phyloP scores from a whole-genome alignment of 2,797 vertebrate species.

The Pseudochirops corinnae region DNA sequence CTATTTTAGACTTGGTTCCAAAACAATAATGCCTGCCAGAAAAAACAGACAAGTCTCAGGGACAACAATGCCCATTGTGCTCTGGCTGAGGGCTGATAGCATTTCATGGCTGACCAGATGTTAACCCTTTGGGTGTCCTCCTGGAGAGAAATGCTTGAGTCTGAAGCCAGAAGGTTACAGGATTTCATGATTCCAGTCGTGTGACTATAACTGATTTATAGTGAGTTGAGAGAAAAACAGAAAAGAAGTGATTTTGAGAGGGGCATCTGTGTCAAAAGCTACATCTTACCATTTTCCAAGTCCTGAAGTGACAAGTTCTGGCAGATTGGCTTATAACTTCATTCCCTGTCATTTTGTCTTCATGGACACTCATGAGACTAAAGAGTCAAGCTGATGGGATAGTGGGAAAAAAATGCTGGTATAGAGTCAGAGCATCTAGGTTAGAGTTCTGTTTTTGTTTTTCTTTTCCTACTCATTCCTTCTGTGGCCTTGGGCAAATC shows the following conservation, averaged over 20 bases:
- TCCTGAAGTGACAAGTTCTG: not conserved
- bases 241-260: constrained; percentile 20
- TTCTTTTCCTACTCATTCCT: not conserved
- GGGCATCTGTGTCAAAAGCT: constrained; percentile 27
- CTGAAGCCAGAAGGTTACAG: constrained; percentile 61
- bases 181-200: constrained; percentile 45
- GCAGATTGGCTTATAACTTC: accelerated
- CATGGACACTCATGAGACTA: not conserved
- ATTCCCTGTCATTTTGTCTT: not conserved
- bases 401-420: not conserved
- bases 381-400: not conserved
- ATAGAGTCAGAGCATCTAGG: not conserved
- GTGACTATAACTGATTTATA: constrained; percentile 29
- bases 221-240: not conserved
- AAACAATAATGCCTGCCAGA: constrained; percentile 83
- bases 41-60: constrained; percentile 86
- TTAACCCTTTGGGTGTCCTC: constrained; percentile 81
- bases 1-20: constrained; percentile 84
- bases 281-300: constrained; percentile 10
- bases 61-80: constrained; percentile 86
- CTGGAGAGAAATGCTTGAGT: constrained; percentile 48
- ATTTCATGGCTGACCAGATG: constrained; percentile 83
- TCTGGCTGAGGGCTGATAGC: constrained; percentile 82
- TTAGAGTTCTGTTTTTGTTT: not conserved
- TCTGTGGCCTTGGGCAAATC: not conserved